These are phyloP conservation scores for Takifugu flavidus DNA, from an alignment of 2,113 vertebrate species.

Conservation along the genomic window DNA sequence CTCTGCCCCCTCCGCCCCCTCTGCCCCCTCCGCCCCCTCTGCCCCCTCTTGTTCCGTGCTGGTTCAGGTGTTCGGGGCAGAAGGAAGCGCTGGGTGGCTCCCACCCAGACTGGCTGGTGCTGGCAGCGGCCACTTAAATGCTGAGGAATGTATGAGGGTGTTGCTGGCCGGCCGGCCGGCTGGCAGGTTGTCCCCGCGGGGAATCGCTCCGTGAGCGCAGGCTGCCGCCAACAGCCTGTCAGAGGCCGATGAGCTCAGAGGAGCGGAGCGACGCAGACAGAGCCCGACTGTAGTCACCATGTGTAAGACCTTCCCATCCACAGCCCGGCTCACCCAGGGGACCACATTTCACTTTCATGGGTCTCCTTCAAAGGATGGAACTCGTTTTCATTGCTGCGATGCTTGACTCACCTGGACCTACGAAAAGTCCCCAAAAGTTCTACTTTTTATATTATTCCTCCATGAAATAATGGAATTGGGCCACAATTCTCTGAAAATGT, in stretches of 20 bases:
- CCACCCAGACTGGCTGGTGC: slow-evolving; percentile 41
- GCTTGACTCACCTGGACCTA: too few relatives aligned
- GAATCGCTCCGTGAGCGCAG: slow-evolving; percentile 57
- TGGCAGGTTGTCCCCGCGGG: slow-evolving; percentile 50
- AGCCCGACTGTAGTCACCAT: slow-evolving; percentile 46
- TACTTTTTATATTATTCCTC: too few relatives aligned
- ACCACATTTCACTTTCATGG: slow-evolving; percentile 4
- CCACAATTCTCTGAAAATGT: too few relatives aligned
- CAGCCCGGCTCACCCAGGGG: slow-evolving; percentile 25
- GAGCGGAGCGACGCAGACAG: slow-evolving; percentile 38
- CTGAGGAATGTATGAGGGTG: slow-evolving; percentile 58
- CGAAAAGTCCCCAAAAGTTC: too few relatives aligned
- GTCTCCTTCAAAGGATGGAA: slow-evolving; percentile 15
- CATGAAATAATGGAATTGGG: too few relatives aligned
- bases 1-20: too few relatives aligned
- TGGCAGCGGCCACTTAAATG: slow-evolving; percentile 29
- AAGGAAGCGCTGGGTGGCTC: slow-evolving; percentile 60
- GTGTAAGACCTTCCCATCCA: slow-evolving; percentile 58
- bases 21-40: not conserved
- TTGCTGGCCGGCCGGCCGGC: slow-evolving; percentile 34
- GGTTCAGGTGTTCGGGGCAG: slow-evolving; percentile 66
- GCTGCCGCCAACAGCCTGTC: slow-evolving; percentile 55
- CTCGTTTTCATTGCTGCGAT: slow-evolving; percentile 21
- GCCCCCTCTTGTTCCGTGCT: slow-evolving; percentile 39
- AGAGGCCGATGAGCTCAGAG: slow-evolving; percentile 51